These are phyloP conservation scores for Drosophila ambigua DNA, from an alignment of 1,140 invertebrate species.

Conservation along the genomic window DNA sequence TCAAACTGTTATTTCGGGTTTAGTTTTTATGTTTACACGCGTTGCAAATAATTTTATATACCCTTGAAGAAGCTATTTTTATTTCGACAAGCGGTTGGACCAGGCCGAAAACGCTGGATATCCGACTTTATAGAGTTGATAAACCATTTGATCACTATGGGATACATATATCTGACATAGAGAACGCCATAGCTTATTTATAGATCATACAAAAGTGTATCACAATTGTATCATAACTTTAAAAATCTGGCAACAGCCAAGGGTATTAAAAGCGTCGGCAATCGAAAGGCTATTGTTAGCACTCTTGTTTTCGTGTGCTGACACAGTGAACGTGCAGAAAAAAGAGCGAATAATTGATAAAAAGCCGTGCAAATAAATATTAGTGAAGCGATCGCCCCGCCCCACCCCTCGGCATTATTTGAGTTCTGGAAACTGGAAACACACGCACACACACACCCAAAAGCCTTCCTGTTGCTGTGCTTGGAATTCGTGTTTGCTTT, in stretches of 20 bases:
- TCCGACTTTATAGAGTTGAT: no score
- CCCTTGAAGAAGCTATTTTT: no score
- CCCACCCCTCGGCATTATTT: constrained; percentile 11
- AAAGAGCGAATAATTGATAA: constrained; percentile 27
- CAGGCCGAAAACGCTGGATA: no score
- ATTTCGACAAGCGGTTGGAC: no score
- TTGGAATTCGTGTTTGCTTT: constrained; percentile 60
- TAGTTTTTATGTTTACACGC: constrained; percentile 55
- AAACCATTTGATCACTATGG: no score
- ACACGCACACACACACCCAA: constrained; percentile 16
- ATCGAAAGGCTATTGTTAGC: no score
- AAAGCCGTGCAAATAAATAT: constrained; percentile 55
- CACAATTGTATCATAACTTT: no score
- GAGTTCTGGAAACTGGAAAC: constrained; percentile 25
- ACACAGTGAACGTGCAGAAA: constrained; percentile 39
- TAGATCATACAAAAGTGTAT: no score
- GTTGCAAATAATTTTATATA: constrained; percentile 21
- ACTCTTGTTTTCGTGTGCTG: constrained; percentile 31
- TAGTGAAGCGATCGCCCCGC: constrained; percentile 34
- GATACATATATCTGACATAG: no score
- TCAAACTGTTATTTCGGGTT: constrained; percentile 29
- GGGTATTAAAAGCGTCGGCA: no score
- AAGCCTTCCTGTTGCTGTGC: constrained; percentile 40
- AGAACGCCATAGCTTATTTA: no score
- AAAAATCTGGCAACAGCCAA: no score